phyloP scores from a whole-genome alignment of 2,888 invertebrate genomes.

The Drosophila demipolita region DNA sequence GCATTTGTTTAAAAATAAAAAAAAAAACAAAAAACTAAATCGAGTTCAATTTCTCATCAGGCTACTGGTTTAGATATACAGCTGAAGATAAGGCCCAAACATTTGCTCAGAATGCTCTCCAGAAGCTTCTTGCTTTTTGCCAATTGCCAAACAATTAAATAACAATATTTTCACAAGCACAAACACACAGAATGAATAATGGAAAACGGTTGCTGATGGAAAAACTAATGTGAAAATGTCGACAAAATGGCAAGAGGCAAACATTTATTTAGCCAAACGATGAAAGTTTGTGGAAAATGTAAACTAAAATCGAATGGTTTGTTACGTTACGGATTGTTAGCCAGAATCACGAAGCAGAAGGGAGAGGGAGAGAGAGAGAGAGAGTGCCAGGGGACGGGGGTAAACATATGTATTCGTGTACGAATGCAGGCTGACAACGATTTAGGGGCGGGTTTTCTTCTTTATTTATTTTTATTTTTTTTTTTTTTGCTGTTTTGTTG shows the following conservation, averaged over 20 bases:
- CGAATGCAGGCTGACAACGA: slow-evolving; percentile 31
- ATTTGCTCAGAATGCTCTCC: slow-evolving; percentile 16
- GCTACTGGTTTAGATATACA: slow-evolving; percentile 49
- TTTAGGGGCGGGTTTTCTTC: slow-evolving; percentile 72
- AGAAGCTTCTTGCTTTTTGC: slow-evolving; percentile 28
- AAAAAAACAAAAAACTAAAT: slow-evolving; percentile 20
- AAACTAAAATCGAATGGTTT: slow-evolving; percentile 71
- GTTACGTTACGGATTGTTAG: slow-evolving; percentile 63
- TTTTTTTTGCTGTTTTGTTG: slow-evolving; percentile 19
- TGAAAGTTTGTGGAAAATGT: slow-evolving; percentile 67
- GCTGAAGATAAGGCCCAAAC: slow-evolving; percentile 3
- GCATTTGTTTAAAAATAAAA: slow-evolving; percentile 42
- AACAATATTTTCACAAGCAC: slow-evolving; percentile 64
- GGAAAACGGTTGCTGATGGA: slow-evolving; percentile 23
- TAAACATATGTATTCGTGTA: background rate
- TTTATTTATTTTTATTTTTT: slow-evolving; percentile 1
- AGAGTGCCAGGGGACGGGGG: background rate
- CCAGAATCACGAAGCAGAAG: background rate
- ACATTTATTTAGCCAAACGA: slow-evolving; percentile 70
- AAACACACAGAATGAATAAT: background rate
- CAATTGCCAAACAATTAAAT: slow-evolving; percentile 75
- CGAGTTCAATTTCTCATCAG: slow-evolving; percentile 41
- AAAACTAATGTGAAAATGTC: slow-evolving; percentile 52
- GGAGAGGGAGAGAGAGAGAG: background rate
- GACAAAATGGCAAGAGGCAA: slow-evolving; percentile 37